A percentile compares a stretch with the other conserved stretches of the same genome.
phyloP scores from a whole-genome alignment of 1,140 invertebrate species.

The Riptortus pedestris region DNA sequence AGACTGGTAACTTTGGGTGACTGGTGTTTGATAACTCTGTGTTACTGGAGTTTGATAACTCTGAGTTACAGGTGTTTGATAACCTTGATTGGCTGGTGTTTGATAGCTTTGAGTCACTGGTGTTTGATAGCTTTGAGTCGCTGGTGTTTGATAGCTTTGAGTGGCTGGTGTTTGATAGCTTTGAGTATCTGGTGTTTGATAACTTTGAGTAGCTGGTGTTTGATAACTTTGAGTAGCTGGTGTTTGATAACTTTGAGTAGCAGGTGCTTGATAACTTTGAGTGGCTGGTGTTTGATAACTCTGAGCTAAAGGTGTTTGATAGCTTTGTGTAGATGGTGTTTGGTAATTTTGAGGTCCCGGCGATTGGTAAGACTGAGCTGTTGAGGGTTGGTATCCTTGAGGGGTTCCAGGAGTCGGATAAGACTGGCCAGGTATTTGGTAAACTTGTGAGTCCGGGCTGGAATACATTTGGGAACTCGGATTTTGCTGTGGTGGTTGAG shows the following conservation, averaged over 20 bases:
- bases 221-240: neutral
- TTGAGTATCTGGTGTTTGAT: neutral
- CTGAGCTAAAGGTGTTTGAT: neutral
- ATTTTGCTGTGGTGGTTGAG: too few species aligned
- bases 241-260: neutral
- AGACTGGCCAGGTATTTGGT: too few species aligned
- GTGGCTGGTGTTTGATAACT: neutral
- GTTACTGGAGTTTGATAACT: neutral
- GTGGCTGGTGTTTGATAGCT: neutral
- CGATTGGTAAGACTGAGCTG: neutral
- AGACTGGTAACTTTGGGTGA: neutral
- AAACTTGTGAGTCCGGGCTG: too few species aligned
- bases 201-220: neutral
- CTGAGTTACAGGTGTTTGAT: neutral
- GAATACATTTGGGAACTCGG: too few species aligned
- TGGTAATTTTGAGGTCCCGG: neutral
- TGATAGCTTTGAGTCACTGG: neutral
- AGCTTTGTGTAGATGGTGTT: neutral
- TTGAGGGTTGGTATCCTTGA: too few species aligned
- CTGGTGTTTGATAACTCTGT: neutral
- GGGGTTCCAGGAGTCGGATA: too few species aligned
- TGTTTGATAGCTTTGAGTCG: neutral
- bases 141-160: neutral
- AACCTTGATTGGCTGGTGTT: neutral
- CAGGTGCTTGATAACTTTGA: neutral